Base-by-base conservation (phyloP, 2,797 vertebrate species). In the Paedocypris micromegethes region DNA sequence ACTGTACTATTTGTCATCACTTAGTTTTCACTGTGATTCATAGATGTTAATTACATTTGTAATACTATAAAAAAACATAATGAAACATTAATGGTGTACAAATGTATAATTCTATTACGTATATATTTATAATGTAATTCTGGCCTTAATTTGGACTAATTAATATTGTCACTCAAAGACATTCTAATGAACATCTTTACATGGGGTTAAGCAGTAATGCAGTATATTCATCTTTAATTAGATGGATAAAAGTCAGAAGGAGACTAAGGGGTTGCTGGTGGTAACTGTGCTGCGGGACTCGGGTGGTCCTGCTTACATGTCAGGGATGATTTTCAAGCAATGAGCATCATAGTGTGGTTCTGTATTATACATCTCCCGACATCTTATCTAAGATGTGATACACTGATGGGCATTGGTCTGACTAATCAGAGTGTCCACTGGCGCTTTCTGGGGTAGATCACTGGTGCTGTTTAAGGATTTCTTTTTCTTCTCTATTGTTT, bases 391-490 rank as follows among this genome's bases (percentile, higher is more conserved):
- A 79, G 83, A 87, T 82, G 75, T 81, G 85, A 87, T 88, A 87
- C 87, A 83, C 82, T 86, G 85, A 89, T 87, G 78, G 83, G 80
- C 83, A 86, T 87, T 88, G 81, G 81, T 88, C 88, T 86, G 83
- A 83, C 82, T 86, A 89, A 88, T 90, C 86, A 84, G 85, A 86
- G 87, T 85, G 86, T 86, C 82, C 81, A 89, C 59, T 79, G 79
- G 81, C 86, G 86, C 90, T 88, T 83, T 82, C 84, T 86, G 78
- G 77, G 73, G 83, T 87, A 88, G 84, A 83, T 85, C 90, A 90
- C 88, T 86, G 85, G 84, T 87, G 83, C 83, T 85, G 83, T 88
- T 89, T 83, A 82, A 84, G 79, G 83, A 80, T 75, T 76, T 85
- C 84, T 87, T 85, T 87, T 86, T 85, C 82, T 81, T 81, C 79